Evolutionary conservation across 2,797 vertebrate species (phyloP).

Genomic region (Arnoldichthys spilopterus): DNA sequence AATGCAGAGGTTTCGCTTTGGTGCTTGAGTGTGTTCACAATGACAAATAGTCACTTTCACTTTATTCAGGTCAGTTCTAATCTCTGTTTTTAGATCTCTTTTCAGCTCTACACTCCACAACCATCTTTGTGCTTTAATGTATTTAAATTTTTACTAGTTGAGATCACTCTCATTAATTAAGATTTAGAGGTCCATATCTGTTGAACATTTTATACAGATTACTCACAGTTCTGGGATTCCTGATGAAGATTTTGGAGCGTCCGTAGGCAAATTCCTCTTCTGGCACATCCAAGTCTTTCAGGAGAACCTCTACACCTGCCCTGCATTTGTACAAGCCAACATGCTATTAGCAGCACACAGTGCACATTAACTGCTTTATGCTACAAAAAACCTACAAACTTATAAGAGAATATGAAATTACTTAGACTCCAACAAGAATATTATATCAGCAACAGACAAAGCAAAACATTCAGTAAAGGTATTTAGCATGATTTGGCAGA

Average conservation of each 20-base stretch:
- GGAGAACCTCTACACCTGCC: slow-evolving; percentile 91
- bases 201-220: background rate
- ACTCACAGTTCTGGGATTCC: slow-evolving; percentile 95
- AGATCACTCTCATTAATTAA: slow-evolving; percentile 20
- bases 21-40: no score
- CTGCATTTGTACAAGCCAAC: slow-evolving; percentile 70
- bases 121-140: background rate
- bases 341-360: slow-evolving; percentile 32
- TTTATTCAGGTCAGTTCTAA: no score
- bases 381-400: background rate
- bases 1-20: no score
- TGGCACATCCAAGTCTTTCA: slow-evolving; percentile 86
- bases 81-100: background rate
- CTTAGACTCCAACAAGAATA: background rate
- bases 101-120: background rate
- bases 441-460: slow-evolving; percentile 23
- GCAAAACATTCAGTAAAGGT: background rate
- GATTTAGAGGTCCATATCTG: background rate
- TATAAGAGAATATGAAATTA: background rate
- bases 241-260: slow-evolving; percentile 98
- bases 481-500: slow-evolving; percentile 4
- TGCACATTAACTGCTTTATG: background rate
- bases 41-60: no score
- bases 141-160: background rate
- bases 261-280: slow-evolving; percentile 92